Base-by-base conservation (phyloP, 2,797 vertebrate genomes). In the Bufotes viridis region DNA sequence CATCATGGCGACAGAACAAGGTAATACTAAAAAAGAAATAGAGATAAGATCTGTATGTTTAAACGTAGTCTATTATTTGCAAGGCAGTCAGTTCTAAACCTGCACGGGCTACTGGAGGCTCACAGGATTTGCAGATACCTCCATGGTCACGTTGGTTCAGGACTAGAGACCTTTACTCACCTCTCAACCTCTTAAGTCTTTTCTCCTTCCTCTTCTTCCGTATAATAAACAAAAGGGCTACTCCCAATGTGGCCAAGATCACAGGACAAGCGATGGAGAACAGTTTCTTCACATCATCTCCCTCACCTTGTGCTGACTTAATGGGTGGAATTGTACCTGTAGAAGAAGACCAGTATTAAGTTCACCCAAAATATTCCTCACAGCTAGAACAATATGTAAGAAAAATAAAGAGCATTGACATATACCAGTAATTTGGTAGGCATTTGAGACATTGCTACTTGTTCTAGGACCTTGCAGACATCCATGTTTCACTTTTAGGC, bases 171-270 rank as follows among this genome's bases (percentile, higher is more conserved):
- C 0, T 15, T 11, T 65, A 75, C 95, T 94, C 91, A 99, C 98
- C 98, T 96, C 98, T 93, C 26, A 99, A 95, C 91, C 98, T 94
- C 93, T 99, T 99, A 82, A 99, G 96, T 75, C 98, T 93, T 91
- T 99, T 99, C 90, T 99, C 98, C 93, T 98, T 99, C 93, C 98
- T 97, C 92, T 99, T 99, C 93, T 97, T 99, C 91, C 98, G 97
- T 79, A 99, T 95, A 78, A 99, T 96, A 92, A 99, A 98, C 92
- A 99, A 97, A 76, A 99, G 93, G 0, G 97, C 97, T 74, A 98
- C 96, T 2, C 97, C 98, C 49, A 99, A 93, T 0, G 97, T 99
- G 90, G 98, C 96, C 92, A 99, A 93, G 92, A 99, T 99, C 86
- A 99, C 97, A 0, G 98, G 98, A 90, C 97, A 98, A 91, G 97